Percentiles rank a stretch among this genome's conserved stretches.
phyloP scores from a whole-genome alignment of 2,113 vertebrate genomes.

The Lagenorhynchus albirostris region DNA sequence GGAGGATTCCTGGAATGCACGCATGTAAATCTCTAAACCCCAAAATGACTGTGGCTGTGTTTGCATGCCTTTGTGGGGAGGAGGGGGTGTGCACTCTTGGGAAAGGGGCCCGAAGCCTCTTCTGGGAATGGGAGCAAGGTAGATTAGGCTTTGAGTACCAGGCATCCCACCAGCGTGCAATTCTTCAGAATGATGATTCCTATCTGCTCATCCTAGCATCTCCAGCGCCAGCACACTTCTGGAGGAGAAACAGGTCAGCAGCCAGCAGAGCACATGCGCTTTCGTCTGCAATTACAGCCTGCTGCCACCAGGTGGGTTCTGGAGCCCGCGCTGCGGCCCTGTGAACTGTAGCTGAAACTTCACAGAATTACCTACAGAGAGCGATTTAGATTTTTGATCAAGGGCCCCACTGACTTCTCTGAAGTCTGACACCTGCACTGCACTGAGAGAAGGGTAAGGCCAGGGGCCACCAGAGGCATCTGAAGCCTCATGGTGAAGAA shows the following conservation, averaged over 20 bases:
- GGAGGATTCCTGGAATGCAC: not conserved
- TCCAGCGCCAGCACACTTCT: accelerated
- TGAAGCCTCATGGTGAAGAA: not conserved
- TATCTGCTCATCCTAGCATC: not conserved
- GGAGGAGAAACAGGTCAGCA: not conserved
- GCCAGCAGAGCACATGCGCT: accelerated
- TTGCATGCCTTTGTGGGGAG: not conserved
- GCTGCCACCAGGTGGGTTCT: conserved; percentile 50
- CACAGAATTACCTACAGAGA: not conserved
- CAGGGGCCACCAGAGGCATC: not conserved
- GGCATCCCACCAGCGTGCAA: not conserved
- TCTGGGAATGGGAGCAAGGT: not conserved
- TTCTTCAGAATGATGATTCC: not conserved
- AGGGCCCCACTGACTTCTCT: not conserved
- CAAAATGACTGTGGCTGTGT: not conserved
- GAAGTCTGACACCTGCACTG: not conserved
- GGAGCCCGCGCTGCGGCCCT: not conserved
- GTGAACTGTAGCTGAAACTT: not conserved
- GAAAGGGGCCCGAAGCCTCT: not conserved
- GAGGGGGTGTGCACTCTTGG: accelerated
- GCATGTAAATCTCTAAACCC: not conserved
- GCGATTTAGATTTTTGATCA: not conserved
- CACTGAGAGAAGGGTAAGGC: not conserved
- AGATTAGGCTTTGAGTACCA: not conserved
- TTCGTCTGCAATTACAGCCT: not conserved